Base-by-base conservation (phyloP, 2,113 vertebrate species). In the Sebastes schlegelii region DNA sequence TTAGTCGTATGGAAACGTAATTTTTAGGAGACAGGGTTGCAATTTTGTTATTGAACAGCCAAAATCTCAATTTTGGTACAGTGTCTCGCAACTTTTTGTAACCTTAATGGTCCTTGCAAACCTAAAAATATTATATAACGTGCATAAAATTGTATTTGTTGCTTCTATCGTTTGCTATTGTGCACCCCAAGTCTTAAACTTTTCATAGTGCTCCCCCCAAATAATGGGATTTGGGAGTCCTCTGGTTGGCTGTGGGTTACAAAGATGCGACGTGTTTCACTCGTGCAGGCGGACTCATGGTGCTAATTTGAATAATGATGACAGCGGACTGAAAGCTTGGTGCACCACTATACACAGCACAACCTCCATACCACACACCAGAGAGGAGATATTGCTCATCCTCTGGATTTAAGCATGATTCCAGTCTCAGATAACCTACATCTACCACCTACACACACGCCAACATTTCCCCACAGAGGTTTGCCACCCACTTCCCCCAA, bases 401-500 rank as follows among this genome's bases (percentile, higher is more conserved):
- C 83, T 79, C 64, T 46, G 70, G 64, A 80, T 86, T 81, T 40
- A 80, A 89, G 62, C 62, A 23, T 17, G 83, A 72, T 86, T 81
- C 70, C 76, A 54, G 43, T 71, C 51, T 65, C 64, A 68, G 80
- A 90, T 90, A 81, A 78, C 68, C 64, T 69, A 77, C 65, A 71
- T 64, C 54, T 12, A 42, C 75, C 69, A 40, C 75, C 78, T 69
- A 65, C 83, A 61, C 71, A 40, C 60, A 69, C 64, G 26, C 49
- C 78, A 58, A 87, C 82, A 71, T 80, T 65, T 84, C 74, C 74
- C 80, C 62, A 74, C 60, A 79, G 86, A 90, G 61, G 69, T 79
- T 72, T 76, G n/a, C 76, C 84, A 81, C 84, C 84, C 74, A 86
- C 87, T 71, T 58, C 42, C 75, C 80, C 83, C 23, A 85, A 86